These are phyloP conservation scores for Peromyscus californicus DNA, from an alignment of 2,113 vertebrate species.

Conservation along the genomic window DNA sequence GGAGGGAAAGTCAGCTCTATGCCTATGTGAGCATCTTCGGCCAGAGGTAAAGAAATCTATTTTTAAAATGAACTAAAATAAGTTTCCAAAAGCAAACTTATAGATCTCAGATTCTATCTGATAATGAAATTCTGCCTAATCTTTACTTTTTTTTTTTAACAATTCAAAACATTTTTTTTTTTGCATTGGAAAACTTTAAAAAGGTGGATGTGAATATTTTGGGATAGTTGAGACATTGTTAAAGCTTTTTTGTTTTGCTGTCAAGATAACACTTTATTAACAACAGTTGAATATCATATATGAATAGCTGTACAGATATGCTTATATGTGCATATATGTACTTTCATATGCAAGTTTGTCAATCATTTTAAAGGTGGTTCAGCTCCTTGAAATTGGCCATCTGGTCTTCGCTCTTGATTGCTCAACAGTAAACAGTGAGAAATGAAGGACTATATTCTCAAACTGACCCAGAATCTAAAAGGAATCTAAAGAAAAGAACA, in stretches of 20 bases:
- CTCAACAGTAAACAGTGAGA: neutral
- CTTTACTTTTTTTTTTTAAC: slow-evolving; percentile 7
- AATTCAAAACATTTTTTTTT: neutral
- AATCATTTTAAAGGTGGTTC: neutral
- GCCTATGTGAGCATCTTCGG: neutral
- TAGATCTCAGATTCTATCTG: neutral
- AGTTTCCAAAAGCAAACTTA: neutral
- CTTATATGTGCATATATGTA: neutral
- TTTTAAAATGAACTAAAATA: slow-evolving; percentile 32
- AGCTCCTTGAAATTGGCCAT: neutral
- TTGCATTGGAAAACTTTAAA: neutral
- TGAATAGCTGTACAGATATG: neutral
- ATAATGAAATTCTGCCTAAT: slow-evolving; percentile 12
- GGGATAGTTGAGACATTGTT: neutral
- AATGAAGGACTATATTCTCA: neutral
- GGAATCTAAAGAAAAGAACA: neutral
- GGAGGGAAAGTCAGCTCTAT: neutral
- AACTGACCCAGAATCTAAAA: slow-evolving; percentile 15
- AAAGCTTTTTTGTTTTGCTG: neutral
- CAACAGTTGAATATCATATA: neutral
- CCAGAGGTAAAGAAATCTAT: neutral
- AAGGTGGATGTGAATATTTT: slow-evolving; percentile 27
- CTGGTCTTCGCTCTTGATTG: neutral
- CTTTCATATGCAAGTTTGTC: neutral
- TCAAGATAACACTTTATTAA: neutral